Percentiles rank a stretch among this genome's conserved stretches.
These are phyloP conservation scores for Chrysodeixis includens DNA, from an alignment of 2,888 invertebrate species.

Conservation along the genomic window DNA sequence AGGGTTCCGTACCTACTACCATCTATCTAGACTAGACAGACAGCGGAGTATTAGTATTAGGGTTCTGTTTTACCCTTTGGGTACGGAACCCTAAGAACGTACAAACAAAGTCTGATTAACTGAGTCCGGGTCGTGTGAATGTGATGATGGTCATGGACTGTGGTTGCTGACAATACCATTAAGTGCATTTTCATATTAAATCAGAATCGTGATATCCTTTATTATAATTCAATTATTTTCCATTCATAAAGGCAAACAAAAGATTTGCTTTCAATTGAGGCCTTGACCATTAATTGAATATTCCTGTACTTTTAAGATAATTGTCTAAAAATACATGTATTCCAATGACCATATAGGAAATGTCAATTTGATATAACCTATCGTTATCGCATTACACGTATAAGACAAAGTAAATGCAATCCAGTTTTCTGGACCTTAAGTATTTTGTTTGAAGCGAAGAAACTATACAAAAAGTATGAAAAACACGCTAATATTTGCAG, in stretches of 20 bases:
- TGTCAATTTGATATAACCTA: not conserved
- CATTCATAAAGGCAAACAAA: not conserved
- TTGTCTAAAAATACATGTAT: not conserved
- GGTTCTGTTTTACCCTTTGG: no score
- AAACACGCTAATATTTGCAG: slow-evolving; percentile 8
- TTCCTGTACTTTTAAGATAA: not conserved
- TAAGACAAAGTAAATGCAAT: not conserved
- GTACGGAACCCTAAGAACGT: no score
- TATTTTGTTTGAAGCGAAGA: not conserved
- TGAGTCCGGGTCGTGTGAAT: no score
- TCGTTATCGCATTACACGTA: not conserved
- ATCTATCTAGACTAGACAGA: no score
- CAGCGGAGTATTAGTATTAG: no score
- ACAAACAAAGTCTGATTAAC: no score
- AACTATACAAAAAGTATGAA: not conserved
- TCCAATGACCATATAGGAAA: not conserved
- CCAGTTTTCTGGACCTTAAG: not conserved
- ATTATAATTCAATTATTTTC: not conserved
- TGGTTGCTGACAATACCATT: no score
- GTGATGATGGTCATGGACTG: no score
- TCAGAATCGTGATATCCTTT: not conserved
- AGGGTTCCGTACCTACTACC: no score
- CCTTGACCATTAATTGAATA: not conserved
- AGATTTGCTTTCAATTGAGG: not conserved
- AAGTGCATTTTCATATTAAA: not conserved